phyloP scores from a whole-genome alignment of 2,888 invertebrate genomes.

The Drosophila mulleri region DNA sequence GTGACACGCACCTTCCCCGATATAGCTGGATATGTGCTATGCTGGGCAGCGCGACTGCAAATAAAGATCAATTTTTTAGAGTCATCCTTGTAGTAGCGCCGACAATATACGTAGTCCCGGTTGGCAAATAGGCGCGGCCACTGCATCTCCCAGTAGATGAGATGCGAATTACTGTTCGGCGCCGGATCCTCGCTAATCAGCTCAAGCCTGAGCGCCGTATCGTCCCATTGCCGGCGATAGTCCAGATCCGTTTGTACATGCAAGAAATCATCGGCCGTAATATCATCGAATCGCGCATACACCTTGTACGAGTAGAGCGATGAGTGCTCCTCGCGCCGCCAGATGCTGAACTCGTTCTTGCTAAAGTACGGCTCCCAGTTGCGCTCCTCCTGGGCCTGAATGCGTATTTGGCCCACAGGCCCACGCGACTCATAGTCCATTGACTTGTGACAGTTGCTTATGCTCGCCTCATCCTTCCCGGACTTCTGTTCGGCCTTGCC shows the following conservation, averaged over 20 bases:
- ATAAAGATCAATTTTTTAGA: constrained; percentile 87
- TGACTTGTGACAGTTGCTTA: constrained; percentile 85
- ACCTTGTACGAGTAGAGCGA: constrained; percentile 94
- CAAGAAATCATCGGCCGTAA: constrained; percentile 91
- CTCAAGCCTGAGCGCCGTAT: constrained; percentile 90
- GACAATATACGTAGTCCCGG: constrained; percentile 93
- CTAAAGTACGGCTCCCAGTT: constrained; percentile 90
- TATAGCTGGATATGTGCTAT: constrained; percentile 89
- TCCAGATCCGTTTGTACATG: constrained; percentile 92
- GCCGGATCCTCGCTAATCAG: constrained; percentile 89
- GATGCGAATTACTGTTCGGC: constrained; percentile 88
- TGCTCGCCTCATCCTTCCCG: constrained; percentile 72
- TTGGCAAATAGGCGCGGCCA: constrained; percentile 95
- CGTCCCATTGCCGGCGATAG: constrained; percentile 93
- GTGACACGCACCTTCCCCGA: constrained; percentile 90
- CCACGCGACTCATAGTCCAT: constrained; percentile 35
- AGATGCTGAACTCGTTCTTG: constrained; percentile 91
- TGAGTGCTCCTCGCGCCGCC: constrained; percentile 90
- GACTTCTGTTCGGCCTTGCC: neutral
- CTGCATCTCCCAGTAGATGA: constrained; percentile 95
- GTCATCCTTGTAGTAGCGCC: constrained; percentile 88
- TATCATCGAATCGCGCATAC: constrained; percentile 92
- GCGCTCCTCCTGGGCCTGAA: constrained; percentile 66
- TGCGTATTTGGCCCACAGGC: constrained; percentile 55
- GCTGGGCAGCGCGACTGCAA: constrained; percentile 89